Conservation (phyloP, 2,797 vertebrate genomes). For the Pangasius krempfi region DNA sequence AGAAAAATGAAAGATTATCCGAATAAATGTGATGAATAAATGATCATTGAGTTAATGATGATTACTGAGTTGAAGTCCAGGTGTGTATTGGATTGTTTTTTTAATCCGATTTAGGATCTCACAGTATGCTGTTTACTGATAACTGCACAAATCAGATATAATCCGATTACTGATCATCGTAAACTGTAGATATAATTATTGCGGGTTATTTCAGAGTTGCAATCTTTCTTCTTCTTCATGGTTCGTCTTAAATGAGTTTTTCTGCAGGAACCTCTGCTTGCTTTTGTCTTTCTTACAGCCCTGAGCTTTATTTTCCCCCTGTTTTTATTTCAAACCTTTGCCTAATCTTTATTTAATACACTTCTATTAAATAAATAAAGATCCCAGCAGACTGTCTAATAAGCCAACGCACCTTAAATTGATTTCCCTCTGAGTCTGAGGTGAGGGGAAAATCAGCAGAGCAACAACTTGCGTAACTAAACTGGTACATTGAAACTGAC, state of each 20-base stretch:
- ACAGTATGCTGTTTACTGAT: neutral
- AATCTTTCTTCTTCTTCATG: neutral
- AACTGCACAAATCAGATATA: neutral
- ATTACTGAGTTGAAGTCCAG: neutral
- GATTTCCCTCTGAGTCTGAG: neutral
- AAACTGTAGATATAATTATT: neutral
- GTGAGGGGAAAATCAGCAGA: neutral
- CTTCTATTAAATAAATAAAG: slow-evolving; percentile 14
- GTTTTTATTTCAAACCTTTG: neutral
- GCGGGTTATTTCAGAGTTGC: neutral
- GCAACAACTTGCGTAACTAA: neutral
- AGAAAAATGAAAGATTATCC: neutral
- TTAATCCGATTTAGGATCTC: neutral
- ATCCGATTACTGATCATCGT: neutral
- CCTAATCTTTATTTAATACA: slow-evolving; percentile 2
- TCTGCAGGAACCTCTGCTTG: neutral
- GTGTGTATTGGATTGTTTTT: neutral
- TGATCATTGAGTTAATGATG: neutral
- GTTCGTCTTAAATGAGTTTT: neutral
- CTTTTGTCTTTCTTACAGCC: slow-evolving; percentile 7
- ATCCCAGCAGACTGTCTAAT: neutral
- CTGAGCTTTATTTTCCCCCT: neutral
- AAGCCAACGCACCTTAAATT: neutral
- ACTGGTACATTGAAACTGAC: neutral
- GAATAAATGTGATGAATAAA: neutral